Evolutionary conservation across 2,113 vertebrate species (phyloP).

Genomic region (Aegithalos caudatus): DNA sequence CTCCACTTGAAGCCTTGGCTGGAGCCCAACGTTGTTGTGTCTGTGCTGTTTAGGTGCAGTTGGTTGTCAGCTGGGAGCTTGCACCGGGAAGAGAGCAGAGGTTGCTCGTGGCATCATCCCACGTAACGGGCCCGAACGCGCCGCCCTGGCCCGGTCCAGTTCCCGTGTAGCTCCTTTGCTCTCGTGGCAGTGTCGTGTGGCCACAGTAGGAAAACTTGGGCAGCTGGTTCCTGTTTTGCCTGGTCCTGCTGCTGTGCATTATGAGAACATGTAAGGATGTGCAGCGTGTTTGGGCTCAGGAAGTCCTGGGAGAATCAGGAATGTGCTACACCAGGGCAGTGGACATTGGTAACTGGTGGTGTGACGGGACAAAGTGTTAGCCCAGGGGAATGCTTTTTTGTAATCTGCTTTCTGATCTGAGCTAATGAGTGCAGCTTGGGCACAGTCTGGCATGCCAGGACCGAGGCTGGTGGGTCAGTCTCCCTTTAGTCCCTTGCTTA

Average conservation of each 20-base stretch:
- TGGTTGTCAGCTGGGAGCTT: neutral
- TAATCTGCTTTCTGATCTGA: neutral
- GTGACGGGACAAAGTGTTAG: neutral
- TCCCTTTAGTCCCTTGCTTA: neutral
- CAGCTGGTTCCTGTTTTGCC: neutral
- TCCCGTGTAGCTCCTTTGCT: neutral
- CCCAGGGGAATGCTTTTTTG: neutral
- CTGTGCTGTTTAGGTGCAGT: neutral
- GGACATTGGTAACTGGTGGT: neutral
- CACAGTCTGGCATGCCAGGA: neutral
- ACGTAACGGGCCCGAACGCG: accelerated
- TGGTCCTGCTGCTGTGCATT: neutral
- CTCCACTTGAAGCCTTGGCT: neutral
- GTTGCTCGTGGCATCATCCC: neutral
- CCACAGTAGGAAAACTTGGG: neutral
- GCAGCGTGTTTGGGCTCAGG: accelerated
- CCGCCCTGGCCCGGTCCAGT: neutral
- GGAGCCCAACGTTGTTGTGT: slow-evolving; percentile 1
- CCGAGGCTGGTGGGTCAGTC: neutral
- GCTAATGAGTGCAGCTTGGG: neutral
- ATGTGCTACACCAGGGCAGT: neutral
- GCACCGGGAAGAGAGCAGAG: neutral
- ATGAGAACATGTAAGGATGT: neutral
- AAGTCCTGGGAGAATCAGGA: neutral
- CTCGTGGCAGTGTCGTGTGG: neutral